These are phyloP conservation scores for Lordiphosa clarofinis DNA, from an alignment of 1,140 invertebrate species.

Conservation along the genomic window DNA sequence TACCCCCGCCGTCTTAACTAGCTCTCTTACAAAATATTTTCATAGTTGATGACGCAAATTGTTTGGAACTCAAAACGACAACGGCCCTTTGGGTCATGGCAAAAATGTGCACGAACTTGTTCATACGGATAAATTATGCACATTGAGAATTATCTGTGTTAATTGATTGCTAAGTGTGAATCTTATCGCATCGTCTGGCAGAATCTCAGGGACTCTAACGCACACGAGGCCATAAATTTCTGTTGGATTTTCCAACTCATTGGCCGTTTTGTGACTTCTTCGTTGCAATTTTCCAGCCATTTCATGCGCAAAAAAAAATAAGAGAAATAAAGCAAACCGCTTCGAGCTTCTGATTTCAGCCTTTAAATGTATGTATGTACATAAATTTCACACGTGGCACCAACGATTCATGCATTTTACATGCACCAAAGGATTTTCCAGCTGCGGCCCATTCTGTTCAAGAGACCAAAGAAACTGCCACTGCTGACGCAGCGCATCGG, in stretches of 20 bases:
- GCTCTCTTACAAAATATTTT: too few species aligned
- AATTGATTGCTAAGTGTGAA: conserved; percentile 23
- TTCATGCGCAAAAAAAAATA: conserved; percentile 13
- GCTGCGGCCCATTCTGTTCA: conserved; percentile 5
- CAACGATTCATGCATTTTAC: conserved; percentile 63
- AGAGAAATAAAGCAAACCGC: conserved; percentile 2
- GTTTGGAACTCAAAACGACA: too few species aligned
- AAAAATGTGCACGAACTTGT: conserved; percentile 3
- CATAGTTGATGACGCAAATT: too few species aligned
- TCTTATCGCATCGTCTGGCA: too few species aligned
- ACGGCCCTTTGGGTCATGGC: conserved; percentile 51
- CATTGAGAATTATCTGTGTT: conserved; percentile 5
- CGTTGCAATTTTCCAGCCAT: conserved; percentile 43
- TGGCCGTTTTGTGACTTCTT: conserved; percentile 11
- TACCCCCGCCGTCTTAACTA: too few species aligned
- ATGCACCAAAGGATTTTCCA: conserved; percentile 66
- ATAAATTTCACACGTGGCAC: conserved; percentile 73
- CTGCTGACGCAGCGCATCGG: conserved; percentile 1
- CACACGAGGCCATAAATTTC: conserved; percentile 2
- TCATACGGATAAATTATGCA: too few species aligned
- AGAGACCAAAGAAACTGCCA: neutral
- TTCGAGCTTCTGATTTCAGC: conserved; percentile 11
- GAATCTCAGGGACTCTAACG: too few species aligned
- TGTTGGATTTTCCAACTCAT: conserved; percentile 42
- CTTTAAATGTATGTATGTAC: conserved; percentile 67